Evolutionary conservation across 2,888 invertebrate species (phyloP).

Genomic region (Carpatolechia fugitivella): DNA sequence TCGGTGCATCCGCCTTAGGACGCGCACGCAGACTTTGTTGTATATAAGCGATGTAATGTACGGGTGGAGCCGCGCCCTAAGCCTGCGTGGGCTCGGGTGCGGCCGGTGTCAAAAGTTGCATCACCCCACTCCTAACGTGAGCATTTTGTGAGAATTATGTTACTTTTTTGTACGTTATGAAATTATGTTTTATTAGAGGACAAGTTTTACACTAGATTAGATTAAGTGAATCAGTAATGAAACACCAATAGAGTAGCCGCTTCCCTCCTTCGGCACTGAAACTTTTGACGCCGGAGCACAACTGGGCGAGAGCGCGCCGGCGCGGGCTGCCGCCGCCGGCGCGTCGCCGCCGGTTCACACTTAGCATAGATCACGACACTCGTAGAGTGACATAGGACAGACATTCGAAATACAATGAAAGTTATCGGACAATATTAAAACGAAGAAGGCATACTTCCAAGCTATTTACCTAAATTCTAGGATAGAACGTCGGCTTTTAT

Average conservation of each 20-base stretch:
- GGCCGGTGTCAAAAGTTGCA: constrained; percentile 60
- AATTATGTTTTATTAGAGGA: constrained; percentile 72
- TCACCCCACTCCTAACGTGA: constrained; percentile 73
- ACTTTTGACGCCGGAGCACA: constrained; percentile 71
- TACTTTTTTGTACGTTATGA: constrained; percentile 72
- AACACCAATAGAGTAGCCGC: constrained; percentile 80
- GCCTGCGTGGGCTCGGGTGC: constrained; percentile 26
- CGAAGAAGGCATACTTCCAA: constrained; percentile 76
- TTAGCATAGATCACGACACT: constrained; percentile 74
- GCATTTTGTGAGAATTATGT: constrained; percentile 78
- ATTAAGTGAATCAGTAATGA: constrained; percentile 77
- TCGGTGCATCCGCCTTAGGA: constrained; percentile 56
- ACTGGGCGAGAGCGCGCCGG: constrained; percentile 33
- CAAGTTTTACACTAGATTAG: constrained; percentile 78
- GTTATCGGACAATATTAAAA: constrained; percentile 77
- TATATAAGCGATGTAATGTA: constrained; percentile 68
- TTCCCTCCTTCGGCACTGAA: constrained; percentile 74
- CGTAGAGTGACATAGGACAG: constrained; percentile 73
- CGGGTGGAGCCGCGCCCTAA: constrained; percentile 40
- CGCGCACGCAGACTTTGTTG: constrained; percentile 66
- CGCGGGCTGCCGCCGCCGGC: constrained; percentile 26
- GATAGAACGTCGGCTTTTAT: constrained; percentile 76
- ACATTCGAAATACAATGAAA: constrained; percentile 66
- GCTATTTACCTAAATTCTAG: constrained; percentile 74
- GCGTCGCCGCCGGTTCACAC: constrained; percentile 41